phyloP scores from a whole-genome alignment of 2,113 vertebrate species.

The Onychostruthus taczanowskii region DNA sequence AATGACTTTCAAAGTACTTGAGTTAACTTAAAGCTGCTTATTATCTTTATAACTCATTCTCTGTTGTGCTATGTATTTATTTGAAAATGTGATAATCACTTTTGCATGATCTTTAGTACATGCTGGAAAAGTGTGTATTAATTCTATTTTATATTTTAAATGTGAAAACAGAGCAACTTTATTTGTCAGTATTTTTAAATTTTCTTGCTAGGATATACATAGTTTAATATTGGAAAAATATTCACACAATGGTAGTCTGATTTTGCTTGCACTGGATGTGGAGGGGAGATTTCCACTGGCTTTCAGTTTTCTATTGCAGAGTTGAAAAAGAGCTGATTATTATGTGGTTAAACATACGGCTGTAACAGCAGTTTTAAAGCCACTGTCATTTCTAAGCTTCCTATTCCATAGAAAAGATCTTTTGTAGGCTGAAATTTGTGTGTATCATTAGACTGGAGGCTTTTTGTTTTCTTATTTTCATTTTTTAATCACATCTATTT shows the following conservation, averaged over 20 bases:
- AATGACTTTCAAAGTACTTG: slow-evolving; percentile 9
- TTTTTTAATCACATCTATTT: slow-evolving; percentile 18
- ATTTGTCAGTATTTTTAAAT: background rate
- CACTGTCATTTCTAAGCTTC: slow-evolving; percentile 2
- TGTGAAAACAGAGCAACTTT: background rate
- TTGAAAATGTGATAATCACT: slow-evolving; percentile 30
- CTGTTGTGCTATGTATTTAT: background rate
- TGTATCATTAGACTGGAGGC: background rate
- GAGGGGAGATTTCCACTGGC: background rate
- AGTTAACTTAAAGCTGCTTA: slow-evolving; percentile 18
- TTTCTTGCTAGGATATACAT: background rate
- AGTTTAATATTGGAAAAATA: background rate
- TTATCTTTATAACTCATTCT: background rate
- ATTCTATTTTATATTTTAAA: slow-evolving; percentile 5
- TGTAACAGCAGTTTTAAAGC: slow-evolving; percentile 25
- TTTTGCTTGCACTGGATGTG: background rate
- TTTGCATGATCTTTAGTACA: slow-evolving; percentile 34
- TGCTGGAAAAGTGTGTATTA: slow-evolving; percentile 1
- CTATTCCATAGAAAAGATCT: background rate
- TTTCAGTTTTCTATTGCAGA: background rate
- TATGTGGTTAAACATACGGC: background rate
- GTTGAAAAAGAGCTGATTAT: background rate
- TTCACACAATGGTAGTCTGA: background rate
- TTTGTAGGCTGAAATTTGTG: background rate
- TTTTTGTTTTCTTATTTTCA: background rate